Conservation (phyloP, 2,888 invertebrate genomes). For the Drosophila fungiperda region DNA sequence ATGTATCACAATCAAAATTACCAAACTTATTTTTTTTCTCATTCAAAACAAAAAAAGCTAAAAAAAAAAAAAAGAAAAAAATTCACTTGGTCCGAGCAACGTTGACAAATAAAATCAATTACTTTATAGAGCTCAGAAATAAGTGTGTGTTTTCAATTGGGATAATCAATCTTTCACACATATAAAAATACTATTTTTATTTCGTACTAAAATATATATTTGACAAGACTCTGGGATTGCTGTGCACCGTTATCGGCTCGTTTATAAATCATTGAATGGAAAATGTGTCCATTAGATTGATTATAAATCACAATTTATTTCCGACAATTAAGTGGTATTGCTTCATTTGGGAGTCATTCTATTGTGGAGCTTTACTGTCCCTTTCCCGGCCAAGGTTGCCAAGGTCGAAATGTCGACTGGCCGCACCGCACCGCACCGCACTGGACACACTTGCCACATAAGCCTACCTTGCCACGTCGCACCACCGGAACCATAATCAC, state of each 20-base stretch:
- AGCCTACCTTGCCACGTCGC: not conserved
- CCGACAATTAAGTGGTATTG: slow-evolving; percentile 27
- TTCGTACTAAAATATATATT: not conserved
- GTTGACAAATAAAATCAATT: not conserved
- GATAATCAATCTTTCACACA: not conserved
- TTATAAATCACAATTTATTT: slow-evolving; percentile 15
- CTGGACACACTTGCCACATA: slow-evolving; percentile 18
- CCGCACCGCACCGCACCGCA: not conserved
- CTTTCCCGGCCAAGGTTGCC: not conserved
- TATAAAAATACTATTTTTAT: not conserved
- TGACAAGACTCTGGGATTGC: not conserved
- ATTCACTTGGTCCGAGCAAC: not conserved
- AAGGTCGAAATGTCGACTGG: slow-evolving; percentile 16
- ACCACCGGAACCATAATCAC: slow-evolving; percentile 36
- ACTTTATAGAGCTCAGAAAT: not conserved
- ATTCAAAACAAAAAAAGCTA: not conserved
- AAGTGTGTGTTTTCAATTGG: not conserved
- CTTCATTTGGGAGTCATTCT: slow-evolving; percentile 15
- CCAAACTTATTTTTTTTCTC: not conserved
- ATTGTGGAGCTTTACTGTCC: slow-evolving; percentile 5
- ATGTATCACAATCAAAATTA: not conserved
- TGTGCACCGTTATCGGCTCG: not conserved
- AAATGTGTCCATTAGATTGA: slow-evolving; percentile 14
- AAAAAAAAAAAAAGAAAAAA: not conserved
- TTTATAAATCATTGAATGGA: not conserved